These are phyloP conservation scores for Oreochromis niloticus DNA, from an alignment of 2,113 vertebrate genomes.

Conservation along the genomic window DNA sequence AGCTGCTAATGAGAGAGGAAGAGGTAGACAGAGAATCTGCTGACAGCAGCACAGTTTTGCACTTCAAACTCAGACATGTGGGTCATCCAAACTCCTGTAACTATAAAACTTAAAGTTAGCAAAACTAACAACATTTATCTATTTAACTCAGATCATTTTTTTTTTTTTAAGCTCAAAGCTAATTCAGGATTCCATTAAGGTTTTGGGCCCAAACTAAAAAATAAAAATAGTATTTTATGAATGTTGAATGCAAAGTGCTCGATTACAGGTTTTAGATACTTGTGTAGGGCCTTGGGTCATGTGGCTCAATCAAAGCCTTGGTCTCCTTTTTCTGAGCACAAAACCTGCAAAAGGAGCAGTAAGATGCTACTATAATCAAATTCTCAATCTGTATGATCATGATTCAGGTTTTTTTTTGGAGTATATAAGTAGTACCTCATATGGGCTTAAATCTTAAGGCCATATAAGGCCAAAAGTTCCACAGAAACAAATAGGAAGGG, in stretches of 20 bases:
- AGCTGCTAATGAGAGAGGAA: slow-evolving; percentile 13
- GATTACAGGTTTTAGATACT: neutral
- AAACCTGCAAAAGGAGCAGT: neutral
- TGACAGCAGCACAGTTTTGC: slow-evolving; percentile 1
- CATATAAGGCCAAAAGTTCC: neutral
- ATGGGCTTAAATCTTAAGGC: neutral
- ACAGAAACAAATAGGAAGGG: neutral
- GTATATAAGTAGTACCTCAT: neutral
- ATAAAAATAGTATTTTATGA: neutral
- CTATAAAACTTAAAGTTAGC: neutral
- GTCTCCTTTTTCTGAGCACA: neutral
- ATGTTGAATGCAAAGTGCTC: neutral
- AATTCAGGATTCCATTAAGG: neutral
- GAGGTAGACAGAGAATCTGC: neutral
- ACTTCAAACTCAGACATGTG: slow-evolving; percentile 2
- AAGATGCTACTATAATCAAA: neutral
- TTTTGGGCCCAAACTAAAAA: neutral
- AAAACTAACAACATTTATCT: neutral
- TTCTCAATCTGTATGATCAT: neutral
- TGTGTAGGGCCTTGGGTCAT: neutral
- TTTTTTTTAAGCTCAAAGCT: neutral
- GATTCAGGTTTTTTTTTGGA: neutral
- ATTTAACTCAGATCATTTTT: neutral
- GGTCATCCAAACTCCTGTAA: neutral
- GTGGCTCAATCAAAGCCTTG: neutral